Conservation (phyloP, 2,113 vertebrate genomes). For the Vidua chalybeata region DNA sequence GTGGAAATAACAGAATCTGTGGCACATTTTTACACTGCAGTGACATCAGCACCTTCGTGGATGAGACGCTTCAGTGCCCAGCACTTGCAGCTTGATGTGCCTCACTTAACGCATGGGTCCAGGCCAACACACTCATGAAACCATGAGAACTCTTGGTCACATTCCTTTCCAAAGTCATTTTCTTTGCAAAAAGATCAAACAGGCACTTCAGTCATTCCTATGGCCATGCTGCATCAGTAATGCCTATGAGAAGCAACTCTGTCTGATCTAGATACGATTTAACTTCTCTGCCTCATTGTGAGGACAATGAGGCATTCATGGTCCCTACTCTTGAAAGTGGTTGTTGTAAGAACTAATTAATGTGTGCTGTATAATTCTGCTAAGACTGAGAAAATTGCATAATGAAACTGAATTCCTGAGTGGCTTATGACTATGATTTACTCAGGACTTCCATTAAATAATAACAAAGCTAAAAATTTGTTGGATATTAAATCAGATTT, state of each 20-base stretch:
- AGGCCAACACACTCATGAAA: neutral
- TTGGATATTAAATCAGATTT: neutral
- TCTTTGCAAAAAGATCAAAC: neutral
- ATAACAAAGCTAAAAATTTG: neutral
- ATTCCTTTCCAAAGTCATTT: neutral
- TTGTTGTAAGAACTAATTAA: neutral
- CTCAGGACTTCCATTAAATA: neutral
- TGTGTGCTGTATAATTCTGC: neutral
- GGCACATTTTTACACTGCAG: neutral
- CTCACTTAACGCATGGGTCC: accelerated
- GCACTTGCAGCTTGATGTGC: neutral
- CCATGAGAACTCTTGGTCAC: neutral
- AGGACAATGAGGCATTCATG: neutral
- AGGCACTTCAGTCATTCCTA: neutral
- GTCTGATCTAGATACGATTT: neutral
- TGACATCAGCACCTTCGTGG: neutral
- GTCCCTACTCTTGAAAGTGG: neutral
- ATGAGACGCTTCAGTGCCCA: neutral
- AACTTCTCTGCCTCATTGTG: neutral
- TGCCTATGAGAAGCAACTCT: neutral
- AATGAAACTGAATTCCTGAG: neutral
- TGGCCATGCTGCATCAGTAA: neutral
- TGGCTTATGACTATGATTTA: neutral
- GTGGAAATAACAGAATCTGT: neutral
- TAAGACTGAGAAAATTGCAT: neutral